Conservation (phyloP, 2,797 vertebrate species). For the Gallirallus australis region DNA sequence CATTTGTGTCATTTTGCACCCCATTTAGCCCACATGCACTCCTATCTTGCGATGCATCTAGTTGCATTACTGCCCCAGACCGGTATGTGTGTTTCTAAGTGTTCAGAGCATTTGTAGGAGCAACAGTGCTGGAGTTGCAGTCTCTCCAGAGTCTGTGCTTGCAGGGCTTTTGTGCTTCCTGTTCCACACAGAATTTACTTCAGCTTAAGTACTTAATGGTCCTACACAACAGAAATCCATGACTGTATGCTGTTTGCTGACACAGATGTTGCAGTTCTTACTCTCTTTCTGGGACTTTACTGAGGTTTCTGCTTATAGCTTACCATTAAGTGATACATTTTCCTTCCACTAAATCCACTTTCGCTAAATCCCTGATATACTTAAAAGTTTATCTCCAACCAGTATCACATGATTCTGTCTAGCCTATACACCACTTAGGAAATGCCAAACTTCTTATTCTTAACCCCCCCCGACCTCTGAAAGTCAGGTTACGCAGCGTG, state of each 20-base stretch:
- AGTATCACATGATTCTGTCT: constrained; percentile 29
- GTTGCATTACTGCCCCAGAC: neutral
- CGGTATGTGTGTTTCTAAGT: accelerated
- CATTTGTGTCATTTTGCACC: neutral
- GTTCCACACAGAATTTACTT: neutral
- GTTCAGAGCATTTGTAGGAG: accelerated
- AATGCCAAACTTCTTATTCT: constrained; percentile 31
- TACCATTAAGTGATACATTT: neutral
- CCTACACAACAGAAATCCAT: neutral
- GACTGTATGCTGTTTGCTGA: constrained; percentile 18
- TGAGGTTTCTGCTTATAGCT: constrained; percentile 13
- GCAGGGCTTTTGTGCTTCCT: neutral
- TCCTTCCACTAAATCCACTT: constrained; percentile 61
- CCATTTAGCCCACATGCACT: accelerated
- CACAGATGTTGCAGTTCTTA: constrained; percentile 26
- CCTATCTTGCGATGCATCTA: neutral
- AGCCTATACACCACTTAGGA: neutral
- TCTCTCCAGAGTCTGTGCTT: neutral
- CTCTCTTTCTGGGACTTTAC: neutral
- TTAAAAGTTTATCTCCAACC: constrained; percentile 25
- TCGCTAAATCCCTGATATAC: constrained; percentile 31
- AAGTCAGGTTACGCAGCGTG: neutral
- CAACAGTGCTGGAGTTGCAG: neutral
- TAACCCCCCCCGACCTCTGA: neutral
- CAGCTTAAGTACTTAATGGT: neutral